A percentile compares a stretch with the other conserved stretches of the same genome.
Conservation (phyloP, 2,888 invertebrate genomes). For the Orthonevra nobilis region DNA sequence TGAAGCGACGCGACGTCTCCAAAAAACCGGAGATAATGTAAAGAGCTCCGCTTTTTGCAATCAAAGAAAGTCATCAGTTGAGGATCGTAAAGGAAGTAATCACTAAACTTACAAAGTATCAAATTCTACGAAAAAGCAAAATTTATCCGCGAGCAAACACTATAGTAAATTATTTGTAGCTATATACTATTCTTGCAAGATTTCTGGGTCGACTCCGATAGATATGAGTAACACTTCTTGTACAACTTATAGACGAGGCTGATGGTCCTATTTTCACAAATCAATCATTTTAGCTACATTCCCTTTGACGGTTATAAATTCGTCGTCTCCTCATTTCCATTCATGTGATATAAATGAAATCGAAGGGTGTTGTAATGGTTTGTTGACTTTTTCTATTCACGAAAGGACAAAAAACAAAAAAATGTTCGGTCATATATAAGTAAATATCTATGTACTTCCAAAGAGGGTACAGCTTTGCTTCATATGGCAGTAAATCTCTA, state of each 20-base stretch:
- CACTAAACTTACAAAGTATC: background rate
- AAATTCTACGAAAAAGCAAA: background rate
- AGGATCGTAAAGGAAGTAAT: background rate
- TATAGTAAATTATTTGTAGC: slow-evolving; percentile 5
- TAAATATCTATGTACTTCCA: slow-evolving; percentile 5
- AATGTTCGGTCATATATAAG: too few relatives aligned
- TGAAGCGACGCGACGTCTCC: too few relatives aligned
- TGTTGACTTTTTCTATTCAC: too few relatives aligned
- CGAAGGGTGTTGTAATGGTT: too few relatives aligned
- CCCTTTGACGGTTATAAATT: slow-evolving; percentile 5
- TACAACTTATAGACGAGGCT: slow-evolving; percentile 8
- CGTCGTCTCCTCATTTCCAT: background rate
- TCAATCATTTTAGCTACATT: slow-evolving; percentile 28
- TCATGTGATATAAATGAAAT: slow-evolving; percentile 13
- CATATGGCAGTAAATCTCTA: slow-evolving; percentile 44
- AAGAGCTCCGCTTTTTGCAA: too few relatives aligned
- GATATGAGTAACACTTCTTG: slow-evolving; percentile 28
- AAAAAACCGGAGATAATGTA: too few relatives aligned
- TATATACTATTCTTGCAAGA: background rate
- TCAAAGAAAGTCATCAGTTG: background rate
- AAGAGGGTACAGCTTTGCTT: too few relatives aligned
- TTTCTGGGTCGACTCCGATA: slow-evolving; percentile 34
- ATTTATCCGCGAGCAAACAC: slow-evolving; percentile 15
- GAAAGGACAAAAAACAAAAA: too few relatives aligned
- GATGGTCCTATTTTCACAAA: background rate